These are phyloP conservation scores for Pelobates fuscus DNA, from an alignment of 2,113 vertebrate genomes.

Conservation along the genomic window DNA sequence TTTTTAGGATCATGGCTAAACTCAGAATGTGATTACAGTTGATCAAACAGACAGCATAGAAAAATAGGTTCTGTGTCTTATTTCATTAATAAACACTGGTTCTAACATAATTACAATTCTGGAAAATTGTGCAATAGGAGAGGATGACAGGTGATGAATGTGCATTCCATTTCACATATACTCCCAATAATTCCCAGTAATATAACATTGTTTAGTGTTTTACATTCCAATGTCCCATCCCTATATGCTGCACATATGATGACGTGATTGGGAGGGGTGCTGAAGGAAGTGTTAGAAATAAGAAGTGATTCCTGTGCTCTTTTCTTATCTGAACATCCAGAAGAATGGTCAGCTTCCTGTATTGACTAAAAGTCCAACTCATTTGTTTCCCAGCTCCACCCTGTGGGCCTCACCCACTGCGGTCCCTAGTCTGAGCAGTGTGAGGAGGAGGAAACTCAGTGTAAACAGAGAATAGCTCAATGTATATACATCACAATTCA, in stretches of 20 bases:
- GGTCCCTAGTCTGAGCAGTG: background rate
- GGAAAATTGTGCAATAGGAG: no score
- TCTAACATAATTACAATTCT: no score
- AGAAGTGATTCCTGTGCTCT: constrained; percentile 26
- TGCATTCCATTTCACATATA: no score
- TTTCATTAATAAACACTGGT: no score
- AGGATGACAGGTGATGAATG: no score
- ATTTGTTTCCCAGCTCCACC: constrained; percentile 33
- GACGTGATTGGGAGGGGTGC: background rate
- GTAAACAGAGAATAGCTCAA: constrained; percentile 4
- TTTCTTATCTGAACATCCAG: constrained; percentile 43
- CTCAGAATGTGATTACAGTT: no score
- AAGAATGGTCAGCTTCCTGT: constrained; percentile 40
- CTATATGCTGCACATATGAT: constrained; percentile 1
- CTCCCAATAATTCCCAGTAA: no score
- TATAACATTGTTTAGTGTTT: no score
- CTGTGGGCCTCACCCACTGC: background rate
- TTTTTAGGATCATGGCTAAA: no score
- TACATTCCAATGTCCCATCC: no score
- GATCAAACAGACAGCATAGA: no score
- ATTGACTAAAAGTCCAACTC: background rate
- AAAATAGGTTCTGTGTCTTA: no score
- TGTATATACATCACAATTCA: background rate
- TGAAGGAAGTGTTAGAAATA: constrained; percentile 26
- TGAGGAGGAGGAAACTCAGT: constrained; percentile 5